Base-by-base conservation (phyloP, 1,140 invertebrate genomes). In the Drosophila grimshawi region DNA sequence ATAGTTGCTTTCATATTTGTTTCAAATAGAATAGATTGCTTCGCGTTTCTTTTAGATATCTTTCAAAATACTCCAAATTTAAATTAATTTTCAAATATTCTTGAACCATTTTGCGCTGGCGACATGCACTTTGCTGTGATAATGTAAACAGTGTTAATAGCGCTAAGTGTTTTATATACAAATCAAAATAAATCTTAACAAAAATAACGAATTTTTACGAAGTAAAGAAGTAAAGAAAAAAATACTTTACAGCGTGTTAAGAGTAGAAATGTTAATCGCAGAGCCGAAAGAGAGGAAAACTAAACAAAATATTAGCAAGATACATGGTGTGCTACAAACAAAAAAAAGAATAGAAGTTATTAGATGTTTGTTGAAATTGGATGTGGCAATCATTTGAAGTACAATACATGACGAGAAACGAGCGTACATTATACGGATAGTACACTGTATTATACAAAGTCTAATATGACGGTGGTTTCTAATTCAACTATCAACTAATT, bases 381-480 rank as follows among this genome's bases (percentile, higher is more conserved):
- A 66, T 76, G 68, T 65, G 46, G 37, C 19, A 70, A 62, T 81
- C 29, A 57, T 60, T 78, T 68, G 37, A 69, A 45, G 39, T 65
- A 74, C 59, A 48, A 30, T 30, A 57, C 41, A 66, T 62, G 64
- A 68, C 72, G 52, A 70, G 27, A 60, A 73, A 60, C 30, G 43
- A 85, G 60, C 63, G 67, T 71, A 46, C 52, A 62, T 69, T 53
- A 69, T 68, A 78, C 53, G 39, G 41, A 62, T 43, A 62, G 71
- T 80, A 80, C 78, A 78, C 55, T 57, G 55, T 57, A 57, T 80
- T 65, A 62, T 82, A 78, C 77, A 88, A 86, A 88, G 80, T 88
- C 83, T 88, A 88, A 88, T 78, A 88, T 88, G 83, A 89, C 83
- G 83, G 83, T 88, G 83, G 83, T 88, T 88, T 88, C 85, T 88